Base-by-base conservation (phyloP, 2,888 invertebrate species). In the Agapostemon virescens region DNA sequence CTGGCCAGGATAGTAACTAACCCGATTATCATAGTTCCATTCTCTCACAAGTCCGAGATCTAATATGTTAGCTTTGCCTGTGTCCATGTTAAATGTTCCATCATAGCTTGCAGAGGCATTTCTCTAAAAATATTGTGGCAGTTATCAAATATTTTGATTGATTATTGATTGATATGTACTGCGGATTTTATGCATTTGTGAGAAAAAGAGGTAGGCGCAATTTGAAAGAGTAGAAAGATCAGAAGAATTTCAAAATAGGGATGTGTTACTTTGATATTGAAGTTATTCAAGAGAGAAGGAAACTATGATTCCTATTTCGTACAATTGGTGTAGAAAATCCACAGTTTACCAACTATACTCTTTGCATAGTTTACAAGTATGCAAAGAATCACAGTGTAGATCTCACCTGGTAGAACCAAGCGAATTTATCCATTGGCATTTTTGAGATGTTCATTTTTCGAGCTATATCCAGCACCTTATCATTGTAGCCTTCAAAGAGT, bases 401-500 rank as follows among this genome's bases (percentile, higher is more conserved):
- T 94, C 95, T 94, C 92, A 97, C 97, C 73, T 93, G 93, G 90
- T 95, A 96, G 91, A 98, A 97, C 97, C 98, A 97, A 15, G 96
- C 98, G 92, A 98, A 98, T 89, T 95, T 96, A 45, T 95, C 95
- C 87, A 94, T 96, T 0, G 97, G 97, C 85, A 97, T 94, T 15
- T 86, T 85, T 0, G 94, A 92, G 36, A 95, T 89, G 84, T 95
- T 92, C 55, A 96, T 85, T 86, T 94, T 91, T 61, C 93, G 74
- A 58, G 94, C 94, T 81, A 96, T 86, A 85, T 94, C 90, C 64
- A 98, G 93, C 15, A 97, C 89, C 0, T 94, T 93, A 90, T 98
- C 98, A 0, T 96, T 93, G 88, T 96, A 98, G 2, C 98, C 98
- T 81, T 97, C 95, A 91, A 98, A 97, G 17, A 98, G 92, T 93